Conservation (phyloP, 2,797 vertebrate species). For the Gastrophryne carolinensis region DNA sequence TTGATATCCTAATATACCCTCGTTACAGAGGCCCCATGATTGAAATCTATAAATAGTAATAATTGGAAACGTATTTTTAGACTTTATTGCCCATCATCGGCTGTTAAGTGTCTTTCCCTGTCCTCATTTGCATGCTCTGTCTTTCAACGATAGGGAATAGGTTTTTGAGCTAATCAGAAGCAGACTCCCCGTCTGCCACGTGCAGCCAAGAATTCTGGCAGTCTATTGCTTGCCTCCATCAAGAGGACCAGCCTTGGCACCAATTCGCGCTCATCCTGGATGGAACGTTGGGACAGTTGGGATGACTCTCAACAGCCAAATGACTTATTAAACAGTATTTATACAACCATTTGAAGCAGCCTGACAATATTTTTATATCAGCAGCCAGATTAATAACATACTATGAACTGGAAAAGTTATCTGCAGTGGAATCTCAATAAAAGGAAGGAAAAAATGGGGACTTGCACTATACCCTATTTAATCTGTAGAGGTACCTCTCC, state of each 20-base stretch:
- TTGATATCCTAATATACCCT: not conserved
- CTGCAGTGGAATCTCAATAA: too few species aligned
- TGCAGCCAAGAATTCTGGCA: slow-evolving; percentile 54
- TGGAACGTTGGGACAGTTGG: not conserved
- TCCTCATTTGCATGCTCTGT: slow-evolving; percentile 35
- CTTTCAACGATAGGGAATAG: slow-evolving; percentile 44
- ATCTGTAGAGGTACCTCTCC: too few species aligned
- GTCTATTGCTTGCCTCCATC: slow-evolving; percentile 56
- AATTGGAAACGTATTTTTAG: not conserved
- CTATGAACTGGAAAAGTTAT: too few species aligned
- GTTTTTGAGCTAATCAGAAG: slow-evolving; percentile 58
- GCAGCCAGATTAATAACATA: not conserved
- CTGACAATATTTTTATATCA: slow-evolving; percentile 6
- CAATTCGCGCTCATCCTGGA: not conserved
- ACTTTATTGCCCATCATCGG: not conserved
- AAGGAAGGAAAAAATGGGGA: too few species aligned
- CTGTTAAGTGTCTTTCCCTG: not conserved
- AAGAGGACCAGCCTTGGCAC: slow-evolving; percentile 51
- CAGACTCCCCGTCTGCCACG: slow-evolving; percentile 58
- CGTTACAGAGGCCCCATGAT: too few species aligned
- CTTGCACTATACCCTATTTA: too few species aligned
- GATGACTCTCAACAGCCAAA: slow-evolving; percentile 39
- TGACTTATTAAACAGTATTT: slow-evolving; percentile 52
- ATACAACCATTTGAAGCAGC: slow-evolving; percentile 48
- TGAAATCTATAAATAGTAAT: not conserved